phyloP scores from a whole-genome alignment of 1,140 invertebrate genomes.

The Rhopalosiphum padi region DNA sequence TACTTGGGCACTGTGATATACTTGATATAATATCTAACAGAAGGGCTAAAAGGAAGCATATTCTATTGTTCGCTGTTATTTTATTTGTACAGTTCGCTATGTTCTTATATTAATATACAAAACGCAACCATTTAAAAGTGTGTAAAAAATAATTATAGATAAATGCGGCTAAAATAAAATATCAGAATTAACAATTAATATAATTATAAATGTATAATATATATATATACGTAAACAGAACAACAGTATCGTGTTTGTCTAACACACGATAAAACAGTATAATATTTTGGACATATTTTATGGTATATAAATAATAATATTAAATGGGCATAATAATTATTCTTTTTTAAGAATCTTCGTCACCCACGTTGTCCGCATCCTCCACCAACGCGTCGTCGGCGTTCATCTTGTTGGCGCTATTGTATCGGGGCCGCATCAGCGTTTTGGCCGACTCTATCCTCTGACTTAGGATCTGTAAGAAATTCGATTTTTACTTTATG shows the following conservation, averaged over 20 bases:
- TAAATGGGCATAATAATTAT: neutral
- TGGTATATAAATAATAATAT: neutral
- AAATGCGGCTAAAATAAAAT: neutral
- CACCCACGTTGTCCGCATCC: neutral
- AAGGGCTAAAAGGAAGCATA: neutral
- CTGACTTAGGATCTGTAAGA: constrained; percentile 51
- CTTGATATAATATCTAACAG: neutral
- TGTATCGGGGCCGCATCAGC: constrained; percentile 54
- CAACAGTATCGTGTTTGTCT: neutral
- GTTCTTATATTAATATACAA: neutral
- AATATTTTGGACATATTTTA: neutral
- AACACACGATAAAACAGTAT: neutral
- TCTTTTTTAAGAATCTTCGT: constrained; percentile 26
- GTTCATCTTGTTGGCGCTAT: constrained; percentile 29
- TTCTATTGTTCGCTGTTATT: neutral
- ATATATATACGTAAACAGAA: neutral
- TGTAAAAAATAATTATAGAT: neutral
- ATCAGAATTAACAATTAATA: neutral
- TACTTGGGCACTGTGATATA: too few relatives aligned
- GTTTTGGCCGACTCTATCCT: constrained; percentile 58
- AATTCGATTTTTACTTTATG: neutral
- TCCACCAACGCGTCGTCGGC: neutral
- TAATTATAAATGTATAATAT: neutral
- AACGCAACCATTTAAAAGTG: neutral
- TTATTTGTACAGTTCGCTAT: neutral